Conservation (phyloP, 1,140 invertebrate genomes). For the Leptopilina boulardi region DNA sequence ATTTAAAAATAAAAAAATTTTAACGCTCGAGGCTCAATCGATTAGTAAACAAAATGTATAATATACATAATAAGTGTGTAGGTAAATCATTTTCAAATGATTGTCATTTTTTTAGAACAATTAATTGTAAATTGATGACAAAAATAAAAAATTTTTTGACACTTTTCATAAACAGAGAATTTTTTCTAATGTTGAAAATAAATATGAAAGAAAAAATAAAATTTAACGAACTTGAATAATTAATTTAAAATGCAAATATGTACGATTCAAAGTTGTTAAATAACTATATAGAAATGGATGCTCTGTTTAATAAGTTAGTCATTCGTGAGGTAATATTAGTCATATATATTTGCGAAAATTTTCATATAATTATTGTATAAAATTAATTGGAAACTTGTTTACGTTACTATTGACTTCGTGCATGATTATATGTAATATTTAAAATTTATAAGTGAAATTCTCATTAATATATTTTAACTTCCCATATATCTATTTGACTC, state of each 20-base stretch:
- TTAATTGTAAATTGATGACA: no score
- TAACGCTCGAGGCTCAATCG: no score
- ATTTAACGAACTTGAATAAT: no score
- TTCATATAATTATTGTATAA: not conserved
- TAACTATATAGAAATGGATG: not conserved
- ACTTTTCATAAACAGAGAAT: no score
- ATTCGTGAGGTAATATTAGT: not conserved
- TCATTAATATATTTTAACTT: not conserved
- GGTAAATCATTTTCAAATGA: no score
- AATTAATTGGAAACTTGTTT: not conserved
- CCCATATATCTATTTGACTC: not conserved
- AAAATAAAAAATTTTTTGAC: no score
- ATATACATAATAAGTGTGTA: no score
- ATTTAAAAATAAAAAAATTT: not conserved
- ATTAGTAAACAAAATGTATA: no score
- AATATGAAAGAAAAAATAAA: not conserved
- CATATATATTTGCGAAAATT: not conserved
- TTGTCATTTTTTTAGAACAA: no score
- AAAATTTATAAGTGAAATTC: not conserved
- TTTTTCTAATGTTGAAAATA: no score
- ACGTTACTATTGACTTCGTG: not conserved
- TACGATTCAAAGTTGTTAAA: not conserved
- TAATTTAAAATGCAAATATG: not conserved
- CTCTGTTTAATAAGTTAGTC: conserved; percentile 3
- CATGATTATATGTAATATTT: no score